phyloP scores from a whole-genome alignment of 2,113 vertebrate species.

The Anhinga anhinga region DNA sequence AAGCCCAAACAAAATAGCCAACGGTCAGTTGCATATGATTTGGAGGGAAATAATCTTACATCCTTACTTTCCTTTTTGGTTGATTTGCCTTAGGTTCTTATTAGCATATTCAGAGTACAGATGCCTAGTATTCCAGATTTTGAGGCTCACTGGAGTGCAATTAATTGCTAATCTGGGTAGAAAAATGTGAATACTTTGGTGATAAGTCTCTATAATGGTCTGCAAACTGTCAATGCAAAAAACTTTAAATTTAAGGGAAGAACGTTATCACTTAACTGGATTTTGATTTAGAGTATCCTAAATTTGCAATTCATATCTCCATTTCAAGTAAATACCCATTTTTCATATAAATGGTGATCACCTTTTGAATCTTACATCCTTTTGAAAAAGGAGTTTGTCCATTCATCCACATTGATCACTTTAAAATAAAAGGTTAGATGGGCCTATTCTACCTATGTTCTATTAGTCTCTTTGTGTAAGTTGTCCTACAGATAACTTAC shows the following conservation, averaged over 20 bases:
- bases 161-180: background rate
- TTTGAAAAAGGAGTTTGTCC: background rate
- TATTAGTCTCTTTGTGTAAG: background rate
- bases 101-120: background rate
- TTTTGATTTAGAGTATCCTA: background rate
- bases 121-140: background rate
- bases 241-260: background rate
- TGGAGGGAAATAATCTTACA: background rate
- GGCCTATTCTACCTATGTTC: background rate
- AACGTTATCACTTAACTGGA: rapidly evolving
- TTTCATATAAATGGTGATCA: background rate
- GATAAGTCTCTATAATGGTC: background rate
- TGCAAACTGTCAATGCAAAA: background rate
- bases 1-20: background rate
- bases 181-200: background rate
- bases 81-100: background rate
- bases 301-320: background rate
- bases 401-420: background rate
- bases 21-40: background rate
- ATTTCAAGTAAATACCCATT: background rate
- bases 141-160: background rate
- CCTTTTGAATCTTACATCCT: background rate
- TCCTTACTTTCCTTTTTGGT: background rate
- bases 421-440: background rate
- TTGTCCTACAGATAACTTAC: background rate